phyloP scores from a whole-genome alignment of 2,113 vertebrate genomes.

The Columba livia region DNA sequence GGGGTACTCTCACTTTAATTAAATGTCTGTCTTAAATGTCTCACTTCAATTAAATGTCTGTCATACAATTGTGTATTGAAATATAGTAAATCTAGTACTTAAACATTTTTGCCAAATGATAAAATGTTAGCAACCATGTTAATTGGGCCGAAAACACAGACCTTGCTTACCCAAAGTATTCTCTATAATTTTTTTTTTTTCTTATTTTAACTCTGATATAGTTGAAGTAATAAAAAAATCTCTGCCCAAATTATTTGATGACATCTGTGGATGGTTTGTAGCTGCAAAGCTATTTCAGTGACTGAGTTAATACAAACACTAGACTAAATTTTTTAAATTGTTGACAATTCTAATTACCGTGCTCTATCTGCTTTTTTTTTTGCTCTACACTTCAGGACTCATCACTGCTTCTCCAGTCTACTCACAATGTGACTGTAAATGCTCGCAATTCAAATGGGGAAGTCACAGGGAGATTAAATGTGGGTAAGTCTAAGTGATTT shows the following conservation, averaged over 20 bases:
- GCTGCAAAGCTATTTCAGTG: background rate
- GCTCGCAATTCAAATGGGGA: constrained; percentile 87
- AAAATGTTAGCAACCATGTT: background rate
- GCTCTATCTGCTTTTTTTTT: background rate
- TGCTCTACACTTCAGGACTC: constrained; percentile 78
- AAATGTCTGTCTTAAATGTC: background rate
- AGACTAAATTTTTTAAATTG: background rate
- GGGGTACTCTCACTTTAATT: background rate
- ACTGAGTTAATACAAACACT: background rate
- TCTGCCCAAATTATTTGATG: background rate
- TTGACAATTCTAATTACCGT: background rate
- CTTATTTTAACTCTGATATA: background rate
- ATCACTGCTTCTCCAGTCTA: constrained; percentile 85
- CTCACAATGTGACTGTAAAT: constrained; percentile 88
- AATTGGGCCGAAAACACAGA: background rate
- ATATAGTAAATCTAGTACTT: background rate
- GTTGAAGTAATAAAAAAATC: background rate
- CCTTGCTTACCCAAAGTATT: background rate
- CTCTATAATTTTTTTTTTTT: background rate
- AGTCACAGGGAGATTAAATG: constrained; percentile 89
- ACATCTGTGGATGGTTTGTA: background rate
- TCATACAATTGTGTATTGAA: background rate
- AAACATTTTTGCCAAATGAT: background rate
- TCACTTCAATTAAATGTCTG: too few species aligned
- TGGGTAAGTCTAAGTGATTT: constrained; percentile 82